Percentiles rank a stretch among this genome's conserved stretches.
phyloP scores from a whole-genome alignment of 2,888 invertebrate species.

The Drosophila imparisetae region DNA sequence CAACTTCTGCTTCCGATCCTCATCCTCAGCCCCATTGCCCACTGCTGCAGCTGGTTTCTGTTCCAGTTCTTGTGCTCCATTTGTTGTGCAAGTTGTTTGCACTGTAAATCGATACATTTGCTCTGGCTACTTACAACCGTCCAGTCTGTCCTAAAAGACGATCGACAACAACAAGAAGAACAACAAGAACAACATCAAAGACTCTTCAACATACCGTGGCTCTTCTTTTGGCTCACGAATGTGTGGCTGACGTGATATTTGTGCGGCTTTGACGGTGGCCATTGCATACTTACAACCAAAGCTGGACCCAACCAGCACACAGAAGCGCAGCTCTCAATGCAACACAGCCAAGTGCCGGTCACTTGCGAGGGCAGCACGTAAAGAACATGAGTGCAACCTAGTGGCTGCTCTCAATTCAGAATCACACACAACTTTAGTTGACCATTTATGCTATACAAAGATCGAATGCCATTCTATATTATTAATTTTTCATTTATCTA shows the following conservation, averaged over 20 bases:
- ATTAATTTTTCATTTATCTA: background rate
- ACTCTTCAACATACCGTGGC: conserved; percentile 31
- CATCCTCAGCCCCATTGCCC: background rate
- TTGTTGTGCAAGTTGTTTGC: conserved; percentile 73
- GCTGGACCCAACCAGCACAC: conserved; percentile 38
- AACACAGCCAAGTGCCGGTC: background rate
- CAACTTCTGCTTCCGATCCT: conserved; percentile 39
- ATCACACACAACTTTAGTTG: too few relatives aligned
- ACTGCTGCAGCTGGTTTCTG: conserved; percentile 30
- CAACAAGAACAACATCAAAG: conserved; percentile 41
- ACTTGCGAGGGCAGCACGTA: conserved; percentile 16
- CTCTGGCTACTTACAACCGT: conserved; percentile 69
- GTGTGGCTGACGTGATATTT: conserved; percentile 69
- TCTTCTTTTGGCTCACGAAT: conserved; percentile 61
- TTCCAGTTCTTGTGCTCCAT: conserved; percentile 72
- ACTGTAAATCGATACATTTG: conserved; percentile 79
- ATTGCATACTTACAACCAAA: conserved; percentile 60
- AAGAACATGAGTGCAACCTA: background rate
- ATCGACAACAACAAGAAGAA: conserved; percentile 14
- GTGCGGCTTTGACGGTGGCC: conserved; percentile 74
- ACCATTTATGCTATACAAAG: too few relatives aligned
- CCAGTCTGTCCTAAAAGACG: conserved; percentile 30
- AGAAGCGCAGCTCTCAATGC: conserved; percentile 23
- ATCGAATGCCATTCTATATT: background rate
- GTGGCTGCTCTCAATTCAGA: background rate